phyloP scores from a whole-genome alignment of 2,797 vertebrate genomes.

The Gouania willdenowi region DNA sequence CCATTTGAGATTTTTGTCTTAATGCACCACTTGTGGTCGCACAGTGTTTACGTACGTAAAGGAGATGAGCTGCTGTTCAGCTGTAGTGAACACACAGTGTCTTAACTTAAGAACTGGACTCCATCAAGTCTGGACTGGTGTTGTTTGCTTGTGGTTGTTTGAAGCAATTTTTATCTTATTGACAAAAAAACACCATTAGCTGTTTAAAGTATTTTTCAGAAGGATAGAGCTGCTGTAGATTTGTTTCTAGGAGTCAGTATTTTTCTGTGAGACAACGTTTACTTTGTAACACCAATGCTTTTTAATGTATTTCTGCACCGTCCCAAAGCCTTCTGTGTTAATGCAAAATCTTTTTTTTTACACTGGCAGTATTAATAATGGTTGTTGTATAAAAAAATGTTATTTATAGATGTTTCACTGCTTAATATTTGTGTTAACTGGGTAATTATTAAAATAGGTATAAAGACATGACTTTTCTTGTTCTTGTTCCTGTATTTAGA shows the following conservation, averaged over 20 bases:
- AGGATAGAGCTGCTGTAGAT: neutral
- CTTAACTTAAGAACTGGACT: no score
- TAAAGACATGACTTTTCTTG: neutral
- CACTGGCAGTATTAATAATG: constrained; percentile 65
- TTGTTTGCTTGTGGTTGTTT: constrained; percentile 14
- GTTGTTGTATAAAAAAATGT: constrained; percentile 23
- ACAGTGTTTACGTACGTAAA: no score
- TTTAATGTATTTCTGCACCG: constrained; percentile 26
- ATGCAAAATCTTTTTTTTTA: constrained; percentile 46
- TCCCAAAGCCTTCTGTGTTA: constrained; percentile 30
- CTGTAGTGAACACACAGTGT: neutral
- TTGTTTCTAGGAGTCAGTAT: constrained; percentile 19
- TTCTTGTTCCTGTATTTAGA: no score
- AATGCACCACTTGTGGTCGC: neutral
- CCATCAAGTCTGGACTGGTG: no score
- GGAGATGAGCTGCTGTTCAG: neutral
- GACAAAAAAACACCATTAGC: neutral
- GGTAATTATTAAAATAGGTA: constrained; percentile 11
- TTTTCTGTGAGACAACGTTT: constrained; percentile 8
- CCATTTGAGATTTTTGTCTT: constrained; percentile 16
- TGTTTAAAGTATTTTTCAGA: neutral
- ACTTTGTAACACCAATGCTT: constrained; percentile 11
- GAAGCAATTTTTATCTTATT: neutral
- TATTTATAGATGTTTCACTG: constrained; percentile 42
- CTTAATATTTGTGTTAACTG: constrained; percentile 29